Evolutionary conservation across 2,113 vertebrate species (phyloP).

Genomic region (Lutjanus erythropterus): DNA sequence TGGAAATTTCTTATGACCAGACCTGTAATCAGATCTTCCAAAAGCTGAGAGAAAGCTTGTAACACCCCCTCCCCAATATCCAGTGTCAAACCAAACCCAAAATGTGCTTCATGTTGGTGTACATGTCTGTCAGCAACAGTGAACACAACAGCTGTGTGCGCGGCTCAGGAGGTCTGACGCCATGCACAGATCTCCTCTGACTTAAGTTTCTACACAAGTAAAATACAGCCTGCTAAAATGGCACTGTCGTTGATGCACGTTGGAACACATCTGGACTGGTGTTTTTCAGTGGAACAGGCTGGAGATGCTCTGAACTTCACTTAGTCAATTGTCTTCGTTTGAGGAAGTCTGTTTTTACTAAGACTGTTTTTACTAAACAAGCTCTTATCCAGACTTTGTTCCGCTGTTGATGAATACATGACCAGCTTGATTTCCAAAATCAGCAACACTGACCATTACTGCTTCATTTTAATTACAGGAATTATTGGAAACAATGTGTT

Average conservation of each 20-base stretch:
- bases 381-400: not conserved
- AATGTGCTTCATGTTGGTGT: not conserved
- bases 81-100: not conserved
- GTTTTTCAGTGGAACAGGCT: not conserved
- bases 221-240: not conserved
- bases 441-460: too few species aligned
- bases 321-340: not conserved
- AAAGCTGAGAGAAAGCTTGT: not conserved
- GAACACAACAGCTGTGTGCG: not conserved
- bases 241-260: not conserved
- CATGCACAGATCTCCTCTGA: not conserved
- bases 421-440: too few species aligned
- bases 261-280: not conserved
- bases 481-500: too few species aligned
- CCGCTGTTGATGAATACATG: too few species aligned
- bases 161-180: not conserved
- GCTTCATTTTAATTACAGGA: too few species aligned
- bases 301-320: not conserved
- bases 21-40: not conserved
- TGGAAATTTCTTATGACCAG: slow-evolving; percentile 8
- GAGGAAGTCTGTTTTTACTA: not conserved
- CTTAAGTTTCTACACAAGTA: not conserved
- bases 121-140: not conserved
- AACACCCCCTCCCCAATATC: not conserved
- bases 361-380: not conserved